These are phyloP conservation scores for Tympanoctomys barrerae DNA, from an alignment of 2,797 vertebrate genomes.

Conservation along the genomic window DNA sequence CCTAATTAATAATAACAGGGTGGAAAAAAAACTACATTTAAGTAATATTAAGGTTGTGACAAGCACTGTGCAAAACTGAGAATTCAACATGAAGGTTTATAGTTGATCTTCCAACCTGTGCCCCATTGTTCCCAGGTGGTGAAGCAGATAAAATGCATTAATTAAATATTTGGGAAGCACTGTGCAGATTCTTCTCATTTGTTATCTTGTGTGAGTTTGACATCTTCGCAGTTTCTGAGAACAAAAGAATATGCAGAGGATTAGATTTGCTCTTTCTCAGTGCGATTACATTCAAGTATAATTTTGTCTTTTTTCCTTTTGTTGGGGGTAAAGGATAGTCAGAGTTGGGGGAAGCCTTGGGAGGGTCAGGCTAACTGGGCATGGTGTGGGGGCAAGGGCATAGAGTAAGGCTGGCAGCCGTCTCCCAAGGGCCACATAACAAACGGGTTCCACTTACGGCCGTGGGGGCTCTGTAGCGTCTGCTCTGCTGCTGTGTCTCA, in stretches of 20 bases:
- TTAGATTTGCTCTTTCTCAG: conserved; percentile 65
- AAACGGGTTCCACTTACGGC: neutral
- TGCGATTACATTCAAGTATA: conserved; percentile 54
- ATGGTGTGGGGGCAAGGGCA: too few species aligned
- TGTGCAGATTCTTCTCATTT: conserved; percentile 71
- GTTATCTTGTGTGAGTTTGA: conserved; percentile 72
- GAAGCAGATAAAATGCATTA: conserved; percentile 78
- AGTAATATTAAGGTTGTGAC: conserved; percentile 78
- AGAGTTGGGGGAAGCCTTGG: neutral
- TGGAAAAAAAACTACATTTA: conserved; percentile 62
- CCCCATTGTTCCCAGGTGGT: conserved; percentile 76
- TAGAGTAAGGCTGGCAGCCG: neutral
- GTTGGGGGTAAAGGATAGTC: neutral
- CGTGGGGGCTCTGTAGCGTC: accelerated
- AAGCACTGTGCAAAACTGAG: conserved; percentile 60
- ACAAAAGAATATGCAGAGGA: conserved; percentile 66
- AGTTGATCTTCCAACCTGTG: conserved; percentile 67
- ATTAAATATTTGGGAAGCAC: conserved; percentile 81
- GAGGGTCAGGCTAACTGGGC: neutral
- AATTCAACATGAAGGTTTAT: conserved; percentile 61
- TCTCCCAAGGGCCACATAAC: neutral
- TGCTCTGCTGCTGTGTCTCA: too few species aligned
- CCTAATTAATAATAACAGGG: conserved; percentile 74
- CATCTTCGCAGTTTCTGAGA: conserved; percentile 72
- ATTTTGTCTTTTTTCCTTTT: neutral